Base-by-base conservation (phyloP, 2,113 vertebrate genomes). In the Glaucomys volans region DNA sequence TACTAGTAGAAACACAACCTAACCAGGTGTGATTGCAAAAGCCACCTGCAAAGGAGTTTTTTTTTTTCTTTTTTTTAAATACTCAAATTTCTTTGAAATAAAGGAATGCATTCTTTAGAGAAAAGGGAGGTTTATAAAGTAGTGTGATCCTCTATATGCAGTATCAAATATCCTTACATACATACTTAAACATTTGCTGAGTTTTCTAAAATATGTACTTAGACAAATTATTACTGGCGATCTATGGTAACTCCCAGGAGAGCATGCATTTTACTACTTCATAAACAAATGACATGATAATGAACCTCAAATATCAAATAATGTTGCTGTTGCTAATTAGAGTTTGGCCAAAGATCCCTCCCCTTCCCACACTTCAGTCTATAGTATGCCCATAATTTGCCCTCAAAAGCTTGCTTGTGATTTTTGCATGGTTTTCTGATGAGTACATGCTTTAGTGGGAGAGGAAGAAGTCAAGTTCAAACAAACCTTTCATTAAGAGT, bases 131-230 rank as follows among this genome's bases (percentile, higher is more conserved):
- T 87, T 95, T 32, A 91, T 83, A 90, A 95, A 32, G 54, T 69
- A 66, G 50, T 42, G 10, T 94, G 80, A 85, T 88, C n/a, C 13
- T 93, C 87, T 97, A 72, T 87, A 84, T 62, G 75, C 40, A 93
- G 89, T 96, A 95, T 32, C 97, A 79, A 86, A 94, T 98, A 95
- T 84, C 89, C 97, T 97, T 96, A 96, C 96, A 94, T 97, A 81
- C 83, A 52, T 88, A 87, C 90, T 91, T 97, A 96, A 95, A 64
- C n/a, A 81, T 83, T 96, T 87, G 82, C 57, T 79, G 67, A 90
- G 54, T 86, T 88, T 84, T 94, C 57, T 87, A 75, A 90, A 90
- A 44, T 90, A 67, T 84, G 30, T 92, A 75, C 87, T 90, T 95
- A 95, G 75, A 93, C 95, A 87, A 93, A 95, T 95, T 84, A 47